These are phyloP conservation scores for Venustaconcha ellipsiformis DNA, from an alignment of 1,140 invertebrate species.

Conservation along the genomic window DNA sequence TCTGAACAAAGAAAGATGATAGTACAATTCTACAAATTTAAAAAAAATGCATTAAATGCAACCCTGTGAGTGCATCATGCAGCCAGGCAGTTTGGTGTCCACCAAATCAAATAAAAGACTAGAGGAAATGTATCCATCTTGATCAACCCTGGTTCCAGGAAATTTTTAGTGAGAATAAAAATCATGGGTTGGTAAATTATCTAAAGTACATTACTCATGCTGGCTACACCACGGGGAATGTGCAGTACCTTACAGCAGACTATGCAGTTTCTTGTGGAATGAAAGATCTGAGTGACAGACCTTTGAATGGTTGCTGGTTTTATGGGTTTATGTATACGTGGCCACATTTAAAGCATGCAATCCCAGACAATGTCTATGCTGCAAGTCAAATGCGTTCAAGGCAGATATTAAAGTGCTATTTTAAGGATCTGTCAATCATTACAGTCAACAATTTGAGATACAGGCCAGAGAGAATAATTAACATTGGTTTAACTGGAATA, in stretches of 20 bases:
- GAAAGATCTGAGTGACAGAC: conserved; percentile 1
- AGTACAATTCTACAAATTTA: too few species aligned
- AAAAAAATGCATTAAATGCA: too few species aligned
- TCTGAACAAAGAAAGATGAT: too few species aligned
- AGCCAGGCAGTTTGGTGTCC: too few species aligned
- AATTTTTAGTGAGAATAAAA: conserved; percentile 4
- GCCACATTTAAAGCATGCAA: conserved; percentile 6
- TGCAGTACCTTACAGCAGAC: not conserved
- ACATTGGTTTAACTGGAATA: conserved; percentile 69
- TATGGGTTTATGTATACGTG: conserved; percentile 11
- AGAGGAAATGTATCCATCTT: not conserved
- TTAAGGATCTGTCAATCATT: conserved; percentile 9
- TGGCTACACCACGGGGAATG: conserved; percentile 1
- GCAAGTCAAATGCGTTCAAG: conserved; percentile 1
- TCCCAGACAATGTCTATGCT: not conserved
- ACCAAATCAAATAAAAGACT: too few species aligned
- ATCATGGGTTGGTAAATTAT: conserved; percentile 11
- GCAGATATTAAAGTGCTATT: conserved; percentile 3
- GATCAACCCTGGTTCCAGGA: conserved; percentile 8
- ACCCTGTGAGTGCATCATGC: too few species aligned
- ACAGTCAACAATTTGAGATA: conserved; percentile 37
- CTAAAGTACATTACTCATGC: conserved; percentile 20
- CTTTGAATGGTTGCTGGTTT: conserved; percentile 19
- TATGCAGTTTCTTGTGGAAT: conserved; percentile 7
- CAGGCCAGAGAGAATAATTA: conserved; percentile 60